phyloP scores from a whole-genome alignment of 2,797 vertebrate species.

The Gymnoscopelus microlampas region DNA sequence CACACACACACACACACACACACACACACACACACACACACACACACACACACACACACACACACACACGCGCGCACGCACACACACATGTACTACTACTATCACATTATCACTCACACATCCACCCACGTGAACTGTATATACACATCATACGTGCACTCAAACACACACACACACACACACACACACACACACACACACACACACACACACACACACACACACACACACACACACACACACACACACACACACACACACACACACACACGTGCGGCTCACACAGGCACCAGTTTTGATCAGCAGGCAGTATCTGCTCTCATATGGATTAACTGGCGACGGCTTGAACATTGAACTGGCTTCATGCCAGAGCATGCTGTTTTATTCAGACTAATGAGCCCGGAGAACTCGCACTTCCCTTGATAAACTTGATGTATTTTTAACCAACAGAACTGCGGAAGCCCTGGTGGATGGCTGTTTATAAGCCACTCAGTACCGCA shows the following conservation, averaged over 20 bases:
- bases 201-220: slow-evolving; percentile 12
- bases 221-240: slow-evolving; percentile 4
- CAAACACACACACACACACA: slow-evolving; percentile 9
- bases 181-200: slow-evolving; percentile 23
- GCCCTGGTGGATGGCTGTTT: slow-evolving; percentile 40
- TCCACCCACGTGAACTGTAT: not conserved
- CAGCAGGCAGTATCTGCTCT: slow-evolving; percentile 75
- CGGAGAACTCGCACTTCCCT: slow-evolving; percentile 75
- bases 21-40: slow-evolving; percentile 36
- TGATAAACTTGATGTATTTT: slow-evolving; percentile 83
- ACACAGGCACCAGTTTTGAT: slow-evolving; percentile 70
- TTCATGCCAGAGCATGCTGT: slow-evolving; percentile 76
- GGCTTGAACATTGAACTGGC: slow-evolving; percentile 70
- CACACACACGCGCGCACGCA: slow-evolving; percentile 1
- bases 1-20: slow-evolving; percentile 4
- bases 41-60: slow-evolving; percentile 34
- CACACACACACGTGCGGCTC: slow-evolving; percentile 25
- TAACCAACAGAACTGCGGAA: slow-evolving; percentile 76
- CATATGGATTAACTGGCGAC: slow-evolving; percentile 79
- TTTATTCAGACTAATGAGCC: slow-evolving; percentile 83
- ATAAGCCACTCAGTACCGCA: slow-evolving; percentile 52
- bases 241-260: not conserved
- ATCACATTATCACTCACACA: slow-evolving; percentile 7
- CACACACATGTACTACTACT: slow-evolving; percentile 19
- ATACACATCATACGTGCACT: not conserved